Evolutionary conservation across 1,140 invertebrate species (phyloP), one percentile per base, ranked within the genome.

Genomic region (Drosophila tristis): DNA sequence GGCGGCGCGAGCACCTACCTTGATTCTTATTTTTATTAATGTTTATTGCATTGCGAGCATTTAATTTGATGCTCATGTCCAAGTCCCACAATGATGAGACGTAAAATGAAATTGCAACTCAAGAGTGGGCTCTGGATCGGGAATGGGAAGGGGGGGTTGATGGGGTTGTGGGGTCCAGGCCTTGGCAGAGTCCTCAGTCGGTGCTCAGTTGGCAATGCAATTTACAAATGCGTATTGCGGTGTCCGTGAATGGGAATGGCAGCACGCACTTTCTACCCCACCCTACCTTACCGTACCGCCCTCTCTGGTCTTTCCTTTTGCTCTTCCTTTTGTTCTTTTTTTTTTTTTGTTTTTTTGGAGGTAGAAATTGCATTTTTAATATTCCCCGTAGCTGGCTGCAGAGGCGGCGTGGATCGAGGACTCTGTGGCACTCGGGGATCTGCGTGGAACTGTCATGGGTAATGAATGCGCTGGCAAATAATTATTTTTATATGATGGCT

Each of bases 291-390:
- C n/a, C n/a, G n/a, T n/a, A n/a, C n/a, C n/a, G 20, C 31, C n/a
- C 16, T 11, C 39, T 20, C 2, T 0, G 2, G 9, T 7, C 26
- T 5, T 50, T 31, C 13, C 16, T 0, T 45, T 39, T 5, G 35
- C 35, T 26, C 6, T 7, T 6, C n/a, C 16, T 16, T 16, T 16
- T 1, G 0, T 16, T 16, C 16, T 16, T 16, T 16, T 16, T 16
- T 16, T 8, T 6, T 9, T 15, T 8, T 16, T 0, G 23, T 29
- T 44, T 54, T 75, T 60, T 67, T 57, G 49, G 11, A 42, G 43
- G 31, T 80, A 89, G 78, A 82, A 78, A 86, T 89, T 86, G 82
- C 82, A 78, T 82, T 89, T 86, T 86, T 86, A 86, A 86, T 86
- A 86, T 86, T 74, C 74, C 26, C 56, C 49, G 65, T 26, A 58